Evolutionary conservation across 2,113 vertebrate species (phyloP), one percentile per base, ranked within the genome.

Genomic region (Pollimyrus isidori): DNA sequence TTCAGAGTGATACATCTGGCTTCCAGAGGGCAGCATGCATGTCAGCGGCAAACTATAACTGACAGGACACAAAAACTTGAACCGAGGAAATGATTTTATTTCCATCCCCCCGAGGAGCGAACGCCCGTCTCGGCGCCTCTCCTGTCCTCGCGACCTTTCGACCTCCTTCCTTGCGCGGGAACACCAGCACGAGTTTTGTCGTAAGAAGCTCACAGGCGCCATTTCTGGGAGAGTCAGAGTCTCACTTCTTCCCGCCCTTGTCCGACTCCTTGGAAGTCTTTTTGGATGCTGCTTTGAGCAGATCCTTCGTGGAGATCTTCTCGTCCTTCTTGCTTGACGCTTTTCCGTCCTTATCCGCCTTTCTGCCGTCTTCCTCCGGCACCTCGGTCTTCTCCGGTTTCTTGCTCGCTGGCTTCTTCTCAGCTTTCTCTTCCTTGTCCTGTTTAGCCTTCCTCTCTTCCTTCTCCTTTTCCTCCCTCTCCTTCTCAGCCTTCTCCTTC

Each of bases 401-500:
- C 73, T 91, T 90, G 88, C 23, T 92, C 91, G 3, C 11, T 53
- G n/a, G 62, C 56, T 90, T 92, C 90, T 91, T 94, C 0, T 69
- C 85, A 3, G 92, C 90, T 88, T 91, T 92, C 39, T 69, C 87
- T 7, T 88, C 19, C 42, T 89, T 88, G 84, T 90, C 93, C 50
- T 46, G 90, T 88, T 91, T 90, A 5, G 76, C 49, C 52, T 92
- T 90, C 30, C 89, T 92, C 35, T 69, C 86, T 9, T 88, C 17
- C 73, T 91, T 58, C 84, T 39, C 87, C 15, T 89, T 91, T 88
- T 90, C 91, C 50, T 91, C 92, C 9, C 58, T 88, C 90, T 93
- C 92, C 90, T 95, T 93, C 92, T 95, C 91, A 49, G 93, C 95
- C 15, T 83, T 92, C 86, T 95, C 94, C 91, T 95, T 96, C 93